Evolutionary conservation across 2,888 invertebrate species (phyloP).

Genomic region (Pomacea canaliculata): DNA sequence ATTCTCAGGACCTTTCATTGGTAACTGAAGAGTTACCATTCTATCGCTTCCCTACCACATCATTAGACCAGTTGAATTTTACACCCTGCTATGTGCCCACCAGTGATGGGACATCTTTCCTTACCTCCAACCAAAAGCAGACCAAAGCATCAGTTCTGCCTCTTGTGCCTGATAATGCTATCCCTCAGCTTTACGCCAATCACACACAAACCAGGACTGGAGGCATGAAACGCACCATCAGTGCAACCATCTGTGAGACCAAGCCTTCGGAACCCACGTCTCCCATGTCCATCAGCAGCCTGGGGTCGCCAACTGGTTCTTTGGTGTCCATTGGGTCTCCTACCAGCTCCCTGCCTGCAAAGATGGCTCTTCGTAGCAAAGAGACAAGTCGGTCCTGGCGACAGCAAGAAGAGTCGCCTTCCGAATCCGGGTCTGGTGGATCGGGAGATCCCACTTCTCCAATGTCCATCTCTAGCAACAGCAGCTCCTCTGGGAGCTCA

Average conservation of each 20-base stretch:
- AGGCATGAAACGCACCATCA: slow-evolving; percentile 27
- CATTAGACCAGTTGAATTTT: slow-evolving; percentile 67
- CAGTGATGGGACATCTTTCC: slow-evolving; percentile 17
- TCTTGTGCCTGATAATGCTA: slow-evolving; percentile 49
- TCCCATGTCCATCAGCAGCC: slow-evolving; percentile 37
- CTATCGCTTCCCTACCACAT: slow-evolving; percentile 62
- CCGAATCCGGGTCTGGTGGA: slow-evolving; percentile 24
- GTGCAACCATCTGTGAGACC: slow-evolving; percentile 23
- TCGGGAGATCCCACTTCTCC: slow-evolving; percentile 35
- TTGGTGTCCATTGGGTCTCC: slow-evolving; percentile 20
- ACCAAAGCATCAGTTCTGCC: slow-evolving; percentile 46
- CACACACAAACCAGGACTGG: slow-evolving; percentile 18
- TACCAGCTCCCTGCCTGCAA: slow-evolving; percentile 13
- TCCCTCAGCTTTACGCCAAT: slow-evolving; percentile 16
- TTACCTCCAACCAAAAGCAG: no score
- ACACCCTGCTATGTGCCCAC: slow-evolving; percentile 65
- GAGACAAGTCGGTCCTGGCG: slow-evolving; percentile 15
- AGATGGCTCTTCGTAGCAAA: slow-evolving; percentile 16
- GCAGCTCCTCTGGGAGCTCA: slow-evolving; percentile 32
- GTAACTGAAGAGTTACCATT: slow-evolving; percentile 15
- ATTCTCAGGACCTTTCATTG: slow-evolving; percentile 8
- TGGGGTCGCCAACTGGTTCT: slow-evolving; percentile 30
- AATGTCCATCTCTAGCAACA: slow-evolving; percentile 40
- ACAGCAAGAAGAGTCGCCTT: slow-evolving; percentile 12
- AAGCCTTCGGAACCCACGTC: slow-evolving; percentile 38